phyloP scores from a whole-genome alignment of 2,888 invertebrate genomes.

The Acrobasis suavella region DNA sequence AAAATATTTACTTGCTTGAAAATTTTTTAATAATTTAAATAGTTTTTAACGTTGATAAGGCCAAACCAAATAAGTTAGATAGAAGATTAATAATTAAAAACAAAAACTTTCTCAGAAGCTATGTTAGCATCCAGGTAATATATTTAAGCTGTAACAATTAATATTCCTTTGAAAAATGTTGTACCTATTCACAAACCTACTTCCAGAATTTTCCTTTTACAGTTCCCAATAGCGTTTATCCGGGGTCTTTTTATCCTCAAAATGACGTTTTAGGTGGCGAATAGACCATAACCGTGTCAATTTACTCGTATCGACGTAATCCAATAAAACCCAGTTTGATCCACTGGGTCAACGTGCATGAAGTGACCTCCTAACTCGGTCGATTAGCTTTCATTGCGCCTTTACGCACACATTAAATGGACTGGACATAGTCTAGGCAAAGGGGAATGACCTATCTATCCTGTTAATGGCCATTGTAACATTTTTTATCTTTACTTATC shows the following conservation, averaged over 20 bases:
- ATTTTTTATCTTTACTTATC: constrained; percentile 2
- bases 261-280: constrained; percentile 9
- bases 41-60: too few relatives aligned
- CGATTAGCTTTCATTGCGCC: constrained; percentile 16
- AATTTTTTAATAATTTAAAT: too few relatives aligned
- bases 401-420: not conserved
- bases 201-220: not conserved
- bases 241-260: constrained; percentile 1
- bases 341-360: constrained; percentile 17
- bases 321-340: constrained; percentile 1
- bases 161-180: too few relatives aligned
- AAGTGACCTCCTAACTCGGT: constrained; percentile 18
- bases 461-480: constrained; percentile 1
- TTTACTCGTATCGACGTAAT: constrained; percentile 21
- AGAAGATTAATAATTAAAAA: too few relatives aligned
- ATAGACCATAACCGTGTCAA: constrained; percentile 10
- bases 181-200: not conserved
- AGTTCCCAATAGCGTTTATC: not conserved
- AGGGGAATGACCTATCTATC: constrained; percentile 10
- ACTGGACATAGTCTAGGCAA: not conserved
- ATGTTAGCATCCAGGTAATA: too few relatives aligned
- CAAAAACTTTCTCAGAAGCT: too few relatives aligned
- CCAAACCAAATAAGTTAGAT: too few relatives aligned
- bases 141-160: too few relatives aligned
- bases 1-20: too few relatives aligned